A percentile compares a stretch with the other conserved stretches of the same genome.
Evolutionary conservation across 2,888 invertebrate species (phyloP).

Genomic region (Encarsia formosa): DNA sequence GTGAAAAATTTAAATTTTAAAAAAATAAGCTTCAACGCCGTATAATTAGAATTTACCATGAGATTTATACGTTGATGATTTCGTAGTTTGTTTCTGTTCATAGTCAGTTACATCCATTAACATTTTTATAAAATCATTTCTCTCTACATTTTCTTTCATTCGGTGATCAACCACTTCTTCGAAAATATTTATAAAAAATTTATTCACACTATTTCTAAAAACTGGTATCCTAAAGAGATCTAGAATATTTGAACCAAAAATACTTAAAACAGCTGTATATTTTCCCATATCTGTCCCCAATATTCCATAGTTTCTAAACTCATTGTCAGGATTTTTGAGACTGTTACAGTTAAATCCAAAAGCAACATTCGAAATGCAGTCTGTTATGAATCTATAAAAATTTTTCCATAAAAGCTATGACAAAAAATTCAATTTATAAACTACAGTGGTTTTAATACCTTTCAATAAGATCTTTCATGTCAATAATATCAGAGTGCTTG

Average conservation of each 20-base stretch:
- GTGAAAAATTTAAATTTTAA: too few species aligned
- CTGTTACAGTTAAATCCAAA: slow-evolving; percentile 43
- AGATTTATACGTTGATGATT: background rate
- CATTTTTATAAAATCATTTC: slow-evolving; percentile 47
- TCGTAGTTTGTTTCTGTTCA: background rate
- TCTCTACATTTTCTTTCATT: slow-evolving; percentile 36
- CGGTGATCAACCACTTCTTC: slow-evolving; percentile 43
- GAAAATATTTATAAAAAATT: slow-evolving; percentile 46
- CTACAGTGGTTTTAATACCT: slow-evolving; percentile 29
- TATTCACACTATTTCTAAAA: slow-evolving; percentile 30
- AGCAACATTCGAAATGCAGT: slow-evolving; percentile 40
- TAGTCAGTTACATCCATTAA: slow-evolving; percentile 44
- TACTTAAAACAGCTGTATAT: slow-evolving; percentile 22
- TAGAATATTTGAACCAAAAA: slow-evolving; percentile 37
- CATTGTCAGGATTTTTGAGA: slow-evolving; percentile 27
- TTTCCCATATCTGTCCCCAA: slow-evolving; percentile 25
- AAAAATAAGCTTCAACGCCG: background rate
- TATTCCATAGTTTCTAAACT: slow-evolving; percentile 41
- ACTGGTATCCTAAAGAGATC: slow-evolving; percentile 36
- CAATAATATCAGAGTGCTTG: slow-evolving; percentile 18
- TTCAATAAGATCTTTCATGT: slow-evolving; percentile 37
- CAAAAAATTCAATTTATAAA: background rate
- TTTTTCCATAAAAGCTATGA: background rate
- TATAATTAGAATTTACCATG: background rate
- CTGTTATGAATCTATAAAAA: slow-evolving; percentile 33